Evolutionary conservation across 2,888 invertebrate genomes (phyloP).

Genomic region (Callinectes sapidus): DNA sequence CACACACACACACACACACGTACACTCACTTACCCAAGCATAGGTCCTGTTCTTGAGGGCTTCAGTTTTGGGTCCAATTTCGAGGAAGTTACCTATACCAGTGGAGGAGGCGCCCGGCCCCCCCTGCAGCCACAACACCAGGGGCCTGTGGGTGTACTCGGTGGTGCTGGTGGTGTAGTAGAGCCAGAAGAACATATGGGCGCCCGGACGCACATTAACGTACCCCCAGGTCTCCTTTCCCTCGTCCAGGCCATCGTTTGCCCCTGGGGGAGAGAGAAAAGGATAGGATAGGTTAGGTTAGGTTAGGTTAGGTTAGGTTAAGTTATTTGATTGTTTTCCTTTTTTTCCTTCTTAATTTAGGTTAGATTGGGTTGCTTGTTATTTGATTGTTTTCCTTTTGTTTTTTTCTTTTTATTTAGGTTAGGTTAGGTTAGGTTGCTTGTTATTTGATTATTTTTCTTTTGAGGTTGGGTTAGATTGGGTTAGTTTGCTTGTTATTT

Average conservation of each 20-base stretch:
- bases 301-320: too few relatives aligned
- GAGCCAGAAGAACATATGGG: conserved; percentile 92
- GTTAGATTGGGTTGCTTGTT: too few relatives aligned
- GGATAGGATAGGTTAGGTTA: too few relatives aligned
- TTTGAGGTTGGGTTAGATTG: too few relatives aligned
- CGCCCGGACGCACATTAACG: conserved; percentile 83
- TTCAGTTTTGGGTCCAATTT: conserved; percentile 85
- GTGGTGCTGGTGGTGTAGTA: conserved; percentile 83
- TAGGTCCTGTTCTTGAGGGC: conserved; percentile 83
- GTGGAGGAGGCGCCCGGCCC: conserved; percentile 89
- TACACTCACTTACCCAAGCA: conserved; percentile 82
- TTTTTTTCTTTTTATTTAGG: too few relatives aligned
- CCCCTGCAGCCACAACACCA: conserved; percentile 92
- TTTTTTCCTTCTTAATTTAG: too few relatives aligned
- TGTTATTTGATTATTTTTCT: too few relatives aligned
- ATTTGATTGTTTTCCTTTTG: too few relatives aligned
- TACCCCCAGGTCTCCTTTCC: conserved; percentile 84
- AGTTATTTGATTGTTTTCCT: too few relatives aligned
- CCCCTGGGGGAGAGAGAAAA: not conserved
- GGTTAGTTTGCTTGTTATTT: too few relatives aligned
- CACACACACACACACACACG: not conserved
- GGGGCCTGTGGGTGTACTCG: conserved; percentile 82
- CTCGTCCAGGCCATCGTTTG: not conserved
- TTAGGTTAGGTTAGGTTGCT: too few relatives aligned
- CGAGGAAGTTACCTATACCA: conserved; percentile 90